Conservation (phyloP, 1,140 invertebrate genomes). For the Psix sp. region DNA sequence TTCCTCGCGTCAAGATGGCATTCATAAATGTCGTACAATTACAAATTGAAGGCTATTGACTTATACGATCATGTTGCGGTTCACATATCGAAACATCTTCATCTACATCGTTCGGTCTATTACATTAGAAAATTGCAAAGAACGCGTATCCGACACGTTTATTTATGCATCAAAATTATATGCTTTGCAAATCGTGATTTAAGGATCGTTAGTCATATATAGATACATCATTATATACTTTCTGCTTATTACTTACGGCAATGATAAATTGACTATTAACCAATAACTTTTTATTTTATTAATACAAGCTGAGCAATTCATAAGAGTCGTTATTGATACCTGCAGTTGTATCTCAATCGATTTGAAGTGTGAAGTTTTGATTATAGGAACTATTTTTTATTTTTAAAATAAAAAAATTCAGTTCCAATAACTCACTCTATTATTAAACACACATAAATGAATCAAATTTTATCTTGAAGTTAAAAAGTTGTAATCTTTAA, state of each 20-base stretch:
- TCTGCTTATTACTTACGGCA: constrained; percentile 41
- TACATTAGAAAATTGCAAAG: constrained; percentile 54
- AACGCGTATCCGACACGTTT: constrained; percentile 38
- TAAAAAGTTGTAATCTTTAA: no score
- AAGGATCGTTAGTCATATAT: constrained; percentile 52
- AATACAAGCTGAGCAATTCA: constrained; percentile 19
- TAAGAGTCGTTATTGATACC: constrained; percentile 36
- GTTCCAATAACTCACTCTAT: constrained; percentile 12
- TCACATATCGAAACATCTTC: constrained; percentile 58
- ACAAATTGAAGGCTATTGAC: constrained; percentile 56
- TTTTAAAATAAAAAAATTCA: constrained; percentile 10
- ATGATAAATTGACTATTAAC: constrained; percentile 51
- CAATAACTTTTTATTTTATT: constrained; percentile 25
- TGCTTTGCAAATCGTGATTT: constrained; percentile 45
- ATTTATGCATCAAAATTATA: constrained; percentile 58
- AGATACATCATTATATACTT: constrained; percentile 51
- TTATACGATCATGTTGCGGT: constrained; percentile 52
- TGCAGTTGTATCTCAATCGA: constrained; percentile 47
- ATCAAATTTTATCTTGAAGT: no score
- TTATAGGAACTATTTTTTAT: background rate
- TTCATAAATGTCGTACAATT: constrained; percentile 42
- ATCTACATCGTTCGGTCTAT: constrained; percentile 39
- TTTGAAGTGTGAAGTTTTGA: constrained; percentile 8
- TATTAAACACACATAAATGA: background rate
- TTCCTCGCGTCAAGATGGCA: constrained; percentile 25